Conservation (phyloP, 2,888 invertebrate species). For the Cantharis nigra region DNA sequence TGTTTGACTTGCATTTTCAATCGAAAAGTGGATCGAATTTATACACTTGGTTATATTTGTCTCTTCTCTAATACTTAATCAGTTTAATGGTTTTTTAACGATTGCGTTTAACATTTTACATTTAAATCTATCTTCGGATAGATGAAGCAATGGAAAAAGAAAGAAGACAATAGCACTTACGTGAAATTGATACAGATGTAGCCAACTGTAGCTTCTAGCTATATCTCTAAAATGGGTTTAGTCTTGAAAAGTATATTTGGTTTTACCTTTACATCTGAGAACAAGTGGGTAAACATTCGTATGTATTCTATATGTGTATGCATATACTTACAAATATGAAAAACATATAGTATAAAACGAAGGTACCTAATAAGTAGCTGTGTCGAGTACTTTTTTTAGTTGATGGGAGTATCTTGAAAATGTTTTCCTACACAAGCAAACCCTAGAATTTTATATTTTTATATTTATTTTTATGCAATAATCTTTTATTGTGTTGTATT, state of each 20-base stretch:
- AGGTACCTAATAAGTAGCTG: neutral
- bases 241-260: conserved; percentile 27
- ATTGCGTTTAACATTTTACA: conserved; percentile 26
- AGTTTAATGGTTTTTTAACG: conserved; percentile 26
- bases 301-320: conserved; percentile 2
- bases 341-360: neutral
- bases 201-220: conserved; percentile 31
- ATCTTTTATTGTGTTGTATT: neutral
- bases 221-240: conserved; percentile 29
- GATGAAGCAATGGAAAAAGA: conserved; percentile 16
- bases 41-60: neutral
- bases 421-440: neutral
- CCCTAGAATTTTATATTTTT: neutral
- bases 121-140: conserved; percentile 16
- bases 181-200: conserved; percentile 33
- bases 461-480: neutral
- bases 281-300: conserved; percentile 26
- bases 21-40: neutral
- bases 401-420: neutral
- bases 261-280: conserved; percentile 22
- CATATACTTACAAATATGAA: neutral
- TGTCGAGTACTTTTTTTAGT: neutral
- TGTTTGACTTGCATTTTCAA: neutral
- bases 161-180: conserved; percentile 28
- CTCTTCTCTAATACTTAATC: conserved; percentile 22